Evolutionary conservation across 2,113 vertebrate species (phyloP).

Genomic region (Orcinus orca): DNA sequence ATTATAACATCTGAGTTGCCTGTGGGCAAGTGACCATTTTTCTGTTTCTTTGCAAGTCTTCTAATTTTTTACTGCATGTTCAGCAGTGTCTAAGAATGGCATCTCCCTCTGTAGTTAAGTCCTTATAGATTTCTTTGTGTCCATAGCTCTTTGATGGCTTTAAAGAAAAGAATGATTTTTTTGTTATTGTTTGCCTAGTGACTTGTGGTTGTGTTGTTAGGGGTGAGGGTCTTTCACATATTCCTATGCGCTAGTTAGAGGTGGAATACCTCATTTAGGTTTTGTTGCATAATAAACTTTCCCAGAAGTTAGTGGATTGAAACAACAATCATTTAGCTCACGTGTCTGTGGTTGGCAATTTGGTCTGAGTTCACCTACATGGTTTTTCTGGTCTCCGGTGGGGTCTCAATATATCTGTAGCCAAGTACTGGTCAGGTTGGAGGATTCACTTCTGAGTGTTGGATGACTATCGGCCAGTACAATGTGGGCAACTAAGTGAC

Average conservation of each 20-base stretch:
- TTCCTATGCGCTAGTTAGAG: not conserved
- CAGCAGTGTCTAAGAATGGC: not conserved
- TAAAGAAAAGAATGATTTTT: not conserved
- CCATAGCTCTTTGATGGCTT: not conserved
- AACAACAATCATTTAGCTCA: not conserved
- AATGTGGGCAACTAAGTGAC: not conserved
- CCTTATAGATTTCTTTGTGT: not conserved
- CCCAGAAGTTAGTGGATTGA: not conserved
- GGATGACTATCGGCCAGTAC: not conserved
- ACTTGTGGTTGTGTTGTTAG: not conserved
- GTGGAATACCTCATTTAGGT: not conserved
- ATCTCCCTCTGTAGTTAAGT: not conserved
- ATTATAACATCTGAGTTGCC: not conserved
- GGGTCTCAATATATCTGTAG: not conserved
- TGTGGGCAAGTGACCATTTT: not conserved
- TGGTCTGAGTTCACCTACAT: not conserved
- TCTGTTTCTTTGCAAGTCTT: not conserved
- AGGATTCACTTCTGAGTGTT: not conserved
- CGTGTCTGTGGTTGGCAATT: not conserved
- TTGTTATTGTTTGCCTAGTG: not conserved
- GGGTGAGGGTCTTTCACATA: not conserved
- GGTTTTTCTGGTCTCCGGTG: not conserved
- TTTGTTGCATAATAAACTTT: slow-evolving; percentile 4
- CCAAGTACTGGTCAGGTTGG: not conserved
- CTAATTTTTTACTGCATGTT: not conserved